These are phyloP conservation scores for Epizoanthus ramosus DNA, from an alignment of 92 coral and sea anemone species.

Conservation along the genomic window DNA sequence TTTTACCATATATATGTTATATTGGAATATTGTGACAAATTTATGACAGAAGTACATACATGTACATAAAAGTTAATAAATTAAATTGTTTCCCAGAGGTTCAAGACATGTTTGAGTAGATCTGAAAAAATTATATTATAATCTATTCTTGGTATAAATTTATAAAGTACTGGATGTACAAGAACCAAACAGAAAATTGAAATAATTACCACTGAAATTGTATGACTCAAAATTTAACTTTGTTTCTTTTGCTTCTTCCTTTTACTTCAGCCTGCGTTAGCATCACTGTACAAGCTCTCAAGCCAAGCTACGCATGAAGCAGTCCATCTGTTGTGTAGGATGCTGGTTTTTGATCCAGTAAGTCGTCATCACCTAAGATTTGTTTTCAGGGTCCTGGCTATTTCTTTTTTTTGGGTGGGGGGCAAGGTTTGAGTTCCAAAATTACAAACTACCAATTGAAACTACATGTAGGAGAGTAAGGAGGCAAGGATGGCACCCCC, in stretches of 20 bases:
- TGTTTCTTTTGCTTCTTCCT: neutral
- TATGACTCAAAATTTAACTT: neutral
- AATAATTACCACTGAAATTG: too few species aligned
- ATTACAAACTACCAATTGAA: too few species aligned
- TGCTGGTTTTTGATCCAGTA: conserved; percentile 98
- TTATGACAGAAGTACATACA: too few species aligned
- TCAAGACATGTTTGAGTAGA: neutral
- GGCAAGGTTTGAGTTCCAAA: too few species aligned
- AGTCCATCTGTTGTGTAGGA: conserved; percentile 88
- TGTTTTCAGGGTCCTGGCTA: neutral
- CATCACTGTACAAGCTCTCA: conserved; percentile 87
- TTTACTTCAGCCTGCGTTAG: conserved; percentile 72
- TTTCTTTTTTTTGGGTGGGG: too few species aligned
- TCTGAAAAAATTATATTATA: neutral
- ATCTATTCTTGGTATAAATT: too few species aligned
- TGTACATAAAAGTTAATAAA: too few species aligned
- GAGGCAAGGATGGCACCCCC: too few species aligned
- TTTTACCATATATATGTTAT: too few species aligned
- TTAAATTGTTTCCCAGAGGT: too few species aligned
- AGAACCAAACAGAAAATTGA: neutral
- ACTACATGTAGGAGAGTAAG: too few species aligned
- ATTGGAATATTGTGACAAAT: too few species aligned
- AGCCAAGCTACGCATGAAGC: conserved; percentile 96
- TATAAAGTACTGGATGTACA: neutral
- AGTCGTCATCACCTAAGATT: conserved; percentile 42